phyloP scores from a whole-genome alignment of 2,797 vertebrate species.

The Leucoraja ocellata region DNA sequence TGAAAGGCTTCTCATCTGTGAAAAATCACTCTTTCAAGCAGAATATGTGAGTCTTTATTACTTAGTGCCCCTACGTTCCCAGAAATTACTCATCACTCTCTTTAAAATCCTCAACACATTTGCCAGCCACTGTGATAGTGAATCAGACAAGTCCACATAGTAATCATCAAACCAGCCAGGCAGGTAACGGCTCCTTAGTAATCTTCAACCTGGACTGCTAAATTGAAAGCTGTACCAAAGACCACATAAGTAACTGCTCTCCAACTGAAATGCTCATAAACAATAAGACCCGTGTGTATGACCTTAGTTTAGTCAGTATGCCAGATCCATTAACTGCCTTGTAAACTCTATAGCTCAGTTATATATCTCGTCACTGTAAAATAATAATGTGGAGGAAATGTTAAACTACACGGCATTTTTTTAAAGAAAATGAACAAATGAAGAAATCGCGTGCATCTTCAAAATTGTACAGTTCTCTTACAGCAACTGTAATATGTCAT shows the following conservation, averaged over 20 bases:
- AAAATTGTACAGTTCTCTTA: neutral
- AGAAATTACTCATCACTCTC: neutral
- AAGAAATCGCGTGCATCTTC: neutral
- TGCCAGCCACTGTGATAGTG: neutral
- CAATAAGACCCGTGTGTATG: neutral
- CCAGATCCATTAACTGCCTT: neutral
- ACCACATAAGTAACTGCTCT: neutral
- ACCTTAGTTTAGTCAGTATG: slow-evolving; percentile 9
- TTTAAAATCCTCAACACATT: neutral
- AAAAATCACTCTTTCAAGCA: slow-evolving; percentile 11
- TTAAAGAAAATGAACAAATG: neutral
- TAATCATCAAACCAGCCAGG: neutral
- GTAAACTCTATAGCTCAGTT: slow-evolving; percentile 8
- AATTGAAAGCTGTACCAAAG: neutral
- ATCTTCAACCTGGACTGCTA: neutral
- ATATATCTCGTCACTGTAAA: slow-evolving; percentile 3
- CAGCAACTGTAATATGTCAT: no score
- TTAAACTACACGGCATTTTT: neutral
- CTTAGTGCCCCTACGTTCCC: neutral
- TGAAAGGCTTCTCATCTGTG: neutral
- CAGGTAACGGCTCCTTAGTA: slow-evolving; percentile 7
- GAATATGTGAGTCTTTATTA: neutral
- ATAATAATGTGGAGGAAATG: neutral
- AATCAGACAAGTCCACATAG: neutral
- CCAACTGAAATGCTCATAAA: slow-evolving; percentile 23